Evolutionary conservation across 1,140 invertebrate genomes (phyloP).

Genomic region (Carposina sasakii): DNA sequence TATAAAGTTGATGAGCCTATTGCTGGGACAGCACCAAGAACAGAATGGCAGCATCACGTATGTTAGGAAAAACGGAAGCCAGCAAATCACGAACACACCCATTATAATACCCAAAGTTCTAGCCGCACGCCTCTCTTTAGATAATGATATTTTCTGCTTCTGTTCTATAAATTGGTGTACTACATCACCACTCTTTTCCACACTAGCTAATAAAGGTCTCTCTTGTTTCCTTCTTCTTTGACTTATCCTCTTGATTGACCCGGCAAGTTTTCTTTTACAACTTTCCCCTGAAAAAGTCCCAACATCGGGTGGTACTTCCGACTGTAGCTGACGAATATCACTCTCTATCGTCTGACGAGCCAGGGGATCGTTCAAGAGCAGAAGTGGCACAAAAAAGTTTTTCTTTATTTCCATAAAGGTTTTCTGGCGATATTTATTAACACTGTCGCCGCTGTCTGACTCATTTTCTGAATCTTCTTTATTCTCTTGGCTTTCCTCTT

Average conservation of each 20-base stretch:
- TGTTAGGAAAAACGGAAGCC: slow-evolving; percentile 95
- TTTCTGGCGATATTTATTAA: slow-evolving; percentile 26
- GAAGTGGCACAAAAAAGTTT: slow-evolving; percentile 31
- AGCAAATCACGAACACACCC: slow-evolving; percentile 94
- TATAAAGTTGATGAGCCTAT: slow-evolving; percentile 85
- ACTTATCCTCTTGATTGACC: slow-evolving; percentile 21
- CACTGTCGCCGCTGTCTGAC: slow-evolving; percentile 33
- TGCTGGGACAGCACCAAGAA: slow-evolving; percentile 79
- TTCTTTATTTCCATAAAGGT: slow-evolving; percentile 33
- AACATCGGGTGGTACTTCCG: slow-evolving; percentile 7
- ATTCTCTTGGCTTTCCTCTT: slow-evolving; percentile 46
- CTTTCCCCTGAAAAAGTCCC: too few relatives aligned
- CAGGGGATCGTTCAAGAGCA: slow-evolving; percentile 25
- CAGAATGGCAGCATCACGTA: slow-evolving; percentile 92
- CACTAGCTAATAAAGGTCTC: slow-evolving; percentile 23
- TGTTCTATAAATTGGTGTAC: slow-evolving; percentile 92
- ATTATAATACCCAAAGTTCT: slow-evolving; percentile 92
- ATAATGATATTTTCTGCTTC: slow-evolving; percentile 90
- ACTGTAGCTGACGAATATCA: slow-evolving; percentile 14
- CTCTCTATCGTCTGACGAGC: slow-evolving; percentile 21
- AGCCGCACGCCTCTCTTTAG: slow-evolving; percentile 90
- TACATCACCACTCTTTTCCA: slow-evolving; percentile 62
- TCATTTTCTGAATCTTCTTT: slow-evolving; percentile 52
- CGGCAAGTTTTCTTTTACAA: slow-evolving; percentile 16
- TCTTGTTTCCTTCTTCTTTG: slow-evolving; percentile 20